Base-by-base conservation (phyloP, 2,888 invertebrate genomes). In the Portevinia maculata region DNA sequence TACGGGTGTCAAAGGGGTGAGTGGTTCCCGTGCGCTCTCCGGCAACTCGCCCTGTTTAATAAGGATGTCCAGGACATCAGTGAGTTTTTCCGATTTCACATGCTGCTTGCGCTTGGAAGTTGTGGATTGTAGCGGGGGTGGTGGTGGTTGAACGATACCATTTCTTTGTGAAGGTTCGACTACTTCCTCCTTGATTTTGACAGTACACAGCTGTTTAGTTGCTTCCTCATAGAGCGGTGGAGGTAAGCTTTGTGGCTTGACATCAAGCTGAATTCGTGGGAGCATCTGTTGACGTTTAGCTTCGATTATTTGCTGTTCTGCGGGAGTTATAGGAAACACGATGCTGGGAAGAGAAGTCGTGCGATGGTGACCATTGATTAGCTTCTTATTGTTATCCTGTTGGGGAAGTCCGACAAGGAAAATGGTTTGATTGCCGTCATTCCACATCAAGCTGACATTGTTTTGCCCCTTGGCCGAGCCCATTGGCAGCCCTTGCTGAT, bases 31-130 rank as follows among this genome's bases (percentile, higher is more conserved):
- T 5, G 88, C 97, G 86, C 97, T 97, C 7, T 97, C 94, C 0
- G 98, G 97, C 71, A 98, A 90, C 88, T 98, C 98, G 9, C 98
- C 98, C 89, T 97, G 97, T 88, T 97, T 96, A 48, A 98, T 97
- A 11, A 98, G 93, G 85, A 98, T 97, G 89, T 98, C 98, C 65
- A 98, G 91, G 0, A 98, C 97, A 90, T 98, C 98, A 46, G 88
- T 89, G 24, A 90, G 87, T 76, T 90, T 90, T 86, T 91, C 88
- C 87, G 90, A 89, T 74, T 91, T 91, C 0, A 90, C 85, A 65
- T 87, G 64, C 13, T 67, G 79, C 19, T 84, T 84, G 28, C 84
- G 78, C 55, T 85, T 79, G 8, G 84, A 64, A 85, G 86, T 30
- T 5, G 52, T 44, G 3, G 44, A 41, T 15, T 53, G 73, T 11